Percentiles rank a stretch among this genome's conserved stretches.
Conservation (phyloP, 2,113 vertebrate genomes). For the Megaceryle maxima region DNA sequence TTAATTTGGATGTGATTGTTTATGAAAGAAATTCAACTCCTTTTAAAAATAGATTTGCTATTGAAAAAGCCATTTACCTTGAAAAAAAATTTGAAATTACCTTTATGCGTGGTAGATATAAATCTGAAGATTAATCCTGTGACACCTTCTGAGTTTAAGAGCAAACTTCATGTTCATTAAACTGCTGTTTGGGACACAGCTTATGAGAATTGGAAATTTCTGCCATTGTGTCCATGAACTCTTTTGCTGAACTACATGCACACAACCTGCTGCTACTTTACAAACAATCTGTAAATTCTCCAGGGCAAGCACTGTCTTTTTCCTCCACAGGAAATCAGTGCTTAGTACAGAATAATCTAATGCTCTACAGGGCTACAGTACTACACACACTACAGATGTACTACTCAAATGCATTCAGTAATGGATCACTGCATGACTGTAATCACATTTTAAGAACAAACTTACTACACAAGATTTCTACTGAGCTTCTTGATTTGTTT, state of each 20-base stretch:
- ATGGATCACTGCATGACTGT: neutral
- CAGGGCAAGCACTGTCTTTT: neutral
- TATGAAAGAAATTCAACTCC: neutral
- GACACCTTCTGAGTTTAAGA: neutral
- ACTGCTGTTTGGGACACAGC: neutral
- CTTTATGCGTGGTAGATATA: neutral
- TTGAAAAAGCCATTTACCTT: neutral
- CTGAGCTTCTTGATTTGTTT: neutral
- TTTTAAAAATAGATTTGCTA: neutral
- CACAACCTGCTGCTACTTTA: neutral
- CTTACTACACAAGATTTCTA: neutral
- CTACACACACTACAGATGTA: neutral
- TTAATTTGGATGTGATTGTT: neutral
- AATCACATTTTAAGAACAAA: neutral
- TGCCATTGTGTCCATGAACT: neutral
- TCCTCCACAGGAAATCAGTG: neutral
- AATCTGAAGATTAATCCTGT: neutral
- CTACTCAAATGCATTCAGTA: neutral
- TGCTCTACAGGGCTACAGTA: neutral
- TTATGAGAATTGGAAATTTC: neutral
- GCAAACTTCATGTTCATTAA: neutral
- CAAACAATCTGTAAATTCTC: neutral
- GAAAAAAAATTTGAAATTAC: neutral
- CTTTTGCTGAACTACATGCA: neutral
- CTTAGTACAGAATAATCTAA: neutral